phyloP scores from a whole-genome alignment of 2,888 invertebrate genomes.

The Metallyticus violacea region DNA sequence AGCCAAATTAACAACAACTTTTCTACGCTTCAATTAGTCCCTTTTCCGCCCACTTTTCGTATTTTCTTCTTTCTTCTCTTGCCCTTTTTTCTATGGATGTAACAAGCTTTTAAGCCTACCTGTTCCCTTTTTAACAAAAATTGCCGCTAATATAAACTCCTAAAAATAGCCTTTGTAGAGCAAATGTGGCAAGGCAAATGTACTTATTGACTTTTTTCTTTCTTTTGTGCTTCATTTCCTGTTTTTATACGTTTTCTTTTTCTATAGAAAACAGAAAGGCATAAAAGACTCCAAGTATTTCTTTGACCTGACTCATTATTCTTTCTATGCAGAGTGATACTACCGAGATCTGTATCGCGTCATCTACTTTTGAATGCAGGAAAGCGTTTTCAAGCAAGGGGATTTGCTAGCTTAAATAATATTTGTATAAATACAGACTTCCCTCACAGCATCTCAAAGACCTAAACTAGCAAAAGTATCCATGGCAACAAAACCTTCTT shows the following conservation, averaged over 20 bases:
- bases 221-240: neutral
- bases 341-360: neutral
- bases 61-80: no score
- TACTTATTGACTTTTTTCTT: neutral
- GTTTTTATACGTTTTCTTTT: neutral
- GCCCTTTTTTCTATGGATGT: no score
- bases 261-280: neutral
- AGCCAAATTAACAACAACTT: no score
- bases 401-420: neutral
- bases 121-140: no score
- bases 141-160: neutral
- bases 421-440: neutral
- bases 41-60: no score
- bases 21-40: no score
- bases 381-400: neutral
- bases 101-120: no score
- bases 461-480: neutral
- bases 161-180: neutral
- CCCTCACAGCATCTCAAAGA: neutral
- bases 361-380: neutral
- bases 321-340: neutral
- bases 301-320: neutral
- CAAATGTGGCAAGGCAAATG: neutral
- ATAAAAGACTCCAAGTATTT: neutral
- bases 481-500: neutral